Conservation (phyloP, 2,888 invertebrate species). For the Heliothis peltigera region DNA sequence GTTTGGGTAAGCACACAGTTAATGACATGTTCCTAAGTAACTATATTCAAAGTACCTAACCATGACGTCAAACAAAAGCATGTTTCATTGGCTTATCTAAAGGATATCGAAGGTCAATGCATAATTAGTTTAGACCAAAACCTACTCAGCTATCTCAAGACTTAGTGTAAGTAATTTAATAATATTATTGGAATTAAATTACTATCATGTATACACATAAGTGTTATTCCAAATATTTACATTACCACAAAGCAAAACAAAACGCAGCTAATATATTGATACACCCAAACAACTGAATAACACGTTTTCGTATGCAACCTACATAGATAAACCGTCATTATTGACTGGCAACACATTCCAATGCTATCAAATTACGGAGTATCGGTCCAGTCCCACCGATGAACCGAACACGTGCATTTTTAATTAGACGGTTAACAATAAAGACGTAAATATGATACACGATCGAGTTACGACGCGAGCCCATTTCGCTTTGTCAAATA, state of each 20-base stretch:
- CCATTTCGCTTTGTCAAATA: slow-evolving; percentile 71
- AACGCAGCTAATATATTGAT: slow-evolving; percentile 55
- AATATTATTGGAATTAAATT: slow-evolving; percentile 27
- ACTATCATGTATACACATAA: slow-evolving; percentile 36
- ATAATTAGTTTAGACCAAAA: slow-evolving; percentile 43
- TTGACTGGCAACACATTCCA: slow-evolving; percentile 75
- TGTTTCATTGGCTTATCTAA: slow-evolving; percentile 52
- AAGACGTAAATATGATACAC: slow-evolving; percentile 69
- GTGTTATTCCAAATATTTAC: slow-evolving; percentile 27
- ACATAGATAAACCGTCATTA: slow-evolving; percentile 76
- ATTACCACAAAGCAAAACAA: slow-evolving; percentile 43
- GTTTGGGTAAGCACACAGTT: slow-evolving; percentile 58
- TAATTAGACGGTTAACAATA: slow-evolving; percentile 73
- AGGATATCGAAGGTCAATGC: slow-evolving; percentile 57
- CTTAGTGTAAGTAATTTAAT: slow-evolving; percentile 27
- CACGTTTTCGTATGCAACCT: slow-evolving; percentile 76
- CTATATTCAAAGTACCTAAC: slow-evolving; percentile 35
- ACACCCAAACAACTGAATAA: slow-evolving; percentile 72
- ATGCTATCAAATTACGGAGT: slow-evolving; percentile 76
- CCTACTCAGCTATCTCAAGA: slow-evolving; percentile 17
- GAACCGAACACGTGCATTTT: slow-evolving; percentile 67
- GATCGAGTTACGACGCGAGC: slow-evolving; percentile 68
- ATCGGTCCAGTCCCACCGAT: slow-evolving; percentile 65
- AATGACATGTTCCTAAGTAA: slow-evolving; percentile 59
- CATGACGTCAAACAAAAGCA: slow-evolving; percentile 52